phyloP scores from a whole-genome alignment of 2,888 invertebrate genomes.

The Barypeithes pellucidus region DNA sequence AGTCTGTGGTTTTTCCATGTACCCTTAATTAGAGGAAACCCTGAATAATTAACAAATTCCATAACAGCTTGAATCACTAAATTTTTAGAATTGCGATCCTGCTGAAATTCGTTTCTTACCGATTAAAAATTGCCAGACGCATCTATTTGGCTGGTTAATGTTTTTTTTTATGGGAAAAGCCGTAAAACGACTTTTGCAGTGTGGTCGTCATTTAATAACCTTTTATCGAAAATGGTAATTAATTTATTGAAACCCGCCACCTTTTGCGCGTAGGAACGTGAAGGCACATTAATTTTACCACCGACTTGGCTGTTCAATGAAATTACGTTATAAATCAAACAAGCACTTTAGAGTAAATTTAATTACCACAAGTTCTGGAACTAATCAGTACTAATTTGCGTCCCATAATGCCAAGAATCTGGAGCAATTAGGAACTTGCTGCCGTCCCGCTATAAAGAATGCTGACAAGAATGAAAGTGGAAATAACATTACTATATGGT shows the following conservation, averaged over 20 bases:
- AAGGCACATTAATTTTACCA: conserved; percentile 25
- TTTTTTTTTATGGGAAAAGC: too few species aligned
- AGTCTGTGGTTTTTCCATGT: too few species aligned
- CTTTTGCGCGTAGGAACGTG: conserved; percentile 3
- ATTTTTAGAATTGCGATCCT: too few species aligned
- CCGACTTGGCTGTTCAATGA: conserved; percentile 32
- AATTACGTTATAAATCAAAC: conserved; percentile 48
- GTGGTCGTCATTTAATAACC: too few species aligned
- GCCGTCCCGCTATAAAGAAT: neutral
- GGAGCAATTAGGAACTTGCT: conserved; percentile 28
- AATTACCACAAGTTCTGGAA: conserved; percentile 39
- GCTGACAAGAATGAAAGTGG: conserved; percentile 1
- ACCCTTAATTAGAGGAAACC: too few species aligned
- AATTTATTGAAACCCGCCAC: conserved; percentile 7
- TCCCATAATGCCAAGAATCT: conserved; percentile 29
- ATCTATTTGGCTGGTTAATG: too few species aligned
- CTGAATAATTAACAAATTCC: too few species aligned
- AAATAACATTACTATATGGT: neutral
- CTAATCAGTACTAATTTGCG: conserved; percentile 42
- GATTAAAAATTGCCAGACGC: too few species aligned
- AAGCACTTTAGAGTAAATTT: conserved; percentile 37
- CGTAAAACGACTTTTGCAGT: too few species aligned
- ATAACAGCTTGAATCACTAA: too few species aligned
- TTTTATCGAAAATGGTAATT: too few species aligned
- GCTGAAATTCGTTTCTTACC: too few species aligned